Base-by-base conservation (phyloP, 2,113 vertebrate species). In the Puffinus mauretanicus region DNA sequence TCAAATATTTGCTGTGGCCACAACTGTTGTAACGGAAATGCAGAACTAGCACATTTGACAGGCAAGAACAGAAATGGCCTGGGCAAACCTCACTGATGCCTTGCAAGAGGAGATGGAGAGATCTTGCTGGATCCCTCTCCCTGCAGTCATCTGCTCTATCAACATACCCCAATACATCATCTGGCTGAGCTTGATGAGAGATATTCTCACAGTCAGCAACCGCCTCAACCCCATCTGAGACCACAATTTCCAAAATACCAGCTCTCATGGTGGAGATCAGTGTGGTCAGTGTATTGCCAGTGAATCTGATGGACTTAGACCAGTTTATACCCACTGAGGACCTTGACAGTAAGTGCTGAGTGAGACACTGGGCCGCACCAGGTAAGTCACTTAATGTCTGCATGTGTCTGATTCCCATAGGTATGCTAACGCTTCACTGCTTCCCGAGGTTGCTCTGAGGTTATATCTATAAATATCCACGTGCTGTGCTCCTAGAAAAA, bases 1-100 rank as follows among this genome's bases (percentile, higher is more conserved):
- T 51, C 82, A 92, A 91, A 88, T 72, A 89, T 93, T 97, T 91
- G 84, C 88, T 51, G 80, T 92, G 47, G 61, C 65, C 51, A 18
- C 78, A 91, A 94, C 0, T 67, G 79, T 67, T 79, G 24, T 22
- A 36, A 58, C 36, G 77, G 85, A 54, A 86, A 44, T 47, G 70
- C 52, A 77, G 75, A 82, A 54, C 11, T 36, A 66, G 69, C 18
- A n/a, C n/a, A 32, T 61, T 47, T 77, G 54, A 57, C 61, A 79
- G 80, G 38, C 27, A 76, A 54, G 87, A 80, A 38, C 36, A 93
- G 76, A 55, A 83, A 14, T 15, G 38, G 58, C 70, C 60, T 11
- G 47, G 36, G 24, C 61, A 86, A 69, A 60, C 14, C 29, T 61
- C 0, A 0, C 57, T 90, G 17, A 11, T 29, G 32, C 62, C 54